Percentiles rank a stretch among this genome's conserved stretches.
phyloP scores from a whole-genome alignment of 2,113 vertebrate species.

The Chloropsis cyanopogon region DNA sequence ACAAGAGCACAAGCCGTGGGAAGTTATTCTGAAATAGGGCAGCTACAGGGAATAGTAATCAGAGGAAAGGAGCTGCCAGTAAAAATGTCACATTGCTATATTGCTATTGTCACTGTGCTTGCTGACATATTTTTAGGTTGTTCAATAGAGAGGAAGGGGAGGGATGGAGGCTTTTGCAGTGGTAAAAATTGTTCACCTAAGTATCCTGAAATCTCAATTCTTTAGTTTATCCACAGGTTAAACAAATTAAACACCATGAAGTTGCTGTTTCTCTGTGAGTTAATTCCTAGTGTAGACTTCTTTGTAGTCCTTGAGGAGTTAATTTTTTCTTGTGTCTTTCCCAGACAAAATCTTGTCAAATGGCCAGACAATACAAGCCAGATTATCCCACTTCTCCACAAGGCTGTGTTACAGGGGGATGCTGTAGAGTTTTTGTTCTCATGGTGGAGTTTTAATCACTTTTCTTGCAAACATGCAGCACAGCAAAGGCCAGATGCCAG shows the following conservation, averaged over 20 bases:
- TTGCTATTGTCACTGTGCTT: background rate
- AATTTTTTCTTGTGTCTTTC: background rate
- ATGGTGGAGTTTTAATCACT: background rate
- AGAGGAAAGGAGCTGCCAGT: background rate
- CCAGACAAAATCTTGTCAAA: background rate
- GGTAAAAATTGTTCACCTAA: background rate
- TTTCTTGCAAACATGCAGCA: background rate
- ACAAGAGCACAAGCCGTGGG: fast-evolving
- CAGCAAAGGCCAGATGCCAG: background rate
- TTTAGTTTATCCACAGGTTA: background rate
- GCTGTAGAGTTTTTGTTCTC: background rate
- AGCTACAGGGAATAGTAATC: background rate
- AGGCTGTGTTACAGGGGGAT: background rate
- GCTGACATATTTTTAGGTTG: background rate
- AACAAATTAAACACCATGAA: background rate
- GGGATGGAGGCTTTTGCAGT: background rate
- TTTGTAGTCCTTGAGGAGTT: background rate
- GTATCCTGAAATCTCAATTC: background rate
- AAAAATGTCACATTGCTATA: background rate
- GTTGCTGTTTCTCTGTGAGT: background rate
- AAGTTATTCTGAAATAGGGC: background rate
- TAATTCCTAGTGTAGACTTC: background rate
- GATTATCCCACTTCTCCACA: background rate
- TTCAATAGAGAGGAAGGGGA: background rate
- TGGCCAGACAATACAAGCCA: background rate